These are phyloP conservation scores for Tholera decimalis DNA, from an alignment of 2,888 invertebrate species.

Conservation along the genomic window DNA sequence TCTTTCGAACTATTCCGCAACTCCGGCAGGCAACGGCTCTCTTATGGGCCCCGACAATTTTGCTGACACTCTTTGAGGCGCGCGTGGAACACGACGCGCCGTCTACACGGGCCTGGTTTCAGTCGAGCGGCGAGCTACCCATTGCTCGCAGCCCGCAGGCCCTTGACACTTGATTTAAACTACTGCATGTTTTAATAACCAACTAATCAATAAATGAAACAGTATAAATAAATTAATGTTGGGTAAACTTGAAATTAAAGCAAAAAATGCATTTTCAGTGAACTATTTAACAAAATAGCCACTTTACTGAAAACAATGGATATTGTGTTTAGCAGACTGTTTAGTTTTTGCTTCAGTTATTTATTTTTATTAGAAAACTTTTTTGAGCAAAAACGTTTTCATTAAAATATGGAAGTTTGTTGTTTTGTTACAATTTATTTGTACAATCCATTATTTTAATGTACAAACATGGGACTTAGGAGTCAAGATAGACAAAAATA, in stretches of 20 bases:
- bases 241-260: background rate
- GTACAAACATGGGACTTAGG: background rate
- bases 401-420: background rate
- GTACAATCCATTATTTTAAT: background rate
- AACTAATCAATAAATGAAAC: too few species aligned
- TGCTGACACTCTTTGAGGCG: too few species aligned
- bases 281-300: conserved; percentile 3
- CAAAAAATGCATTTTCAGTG: background rate
- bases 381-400: background rate
- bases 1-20: too few species aligned
- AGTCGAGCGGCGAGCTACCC: too few species aligned
- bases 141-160: too few species aligned
- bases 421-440: background rate
- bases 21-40: too few species aligned
- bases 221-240: too few species aligned
- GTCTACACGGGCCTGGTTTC: too few species aligned
- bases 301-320: background rate
- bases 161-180: too few species aligned
- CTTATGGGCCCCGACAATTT: too few species aligned
- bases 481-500: background rate
- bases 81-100: too few species aligned
- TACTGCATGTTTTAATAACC: too few species aligned
- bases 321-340: conserved; percentile 7
- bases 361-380: conserved; percentile 19
- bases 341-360: conserved; percentile 22